Conservation (phyloP, 2,888 invertebrate species). For the Rhingia campestris region DNA sequence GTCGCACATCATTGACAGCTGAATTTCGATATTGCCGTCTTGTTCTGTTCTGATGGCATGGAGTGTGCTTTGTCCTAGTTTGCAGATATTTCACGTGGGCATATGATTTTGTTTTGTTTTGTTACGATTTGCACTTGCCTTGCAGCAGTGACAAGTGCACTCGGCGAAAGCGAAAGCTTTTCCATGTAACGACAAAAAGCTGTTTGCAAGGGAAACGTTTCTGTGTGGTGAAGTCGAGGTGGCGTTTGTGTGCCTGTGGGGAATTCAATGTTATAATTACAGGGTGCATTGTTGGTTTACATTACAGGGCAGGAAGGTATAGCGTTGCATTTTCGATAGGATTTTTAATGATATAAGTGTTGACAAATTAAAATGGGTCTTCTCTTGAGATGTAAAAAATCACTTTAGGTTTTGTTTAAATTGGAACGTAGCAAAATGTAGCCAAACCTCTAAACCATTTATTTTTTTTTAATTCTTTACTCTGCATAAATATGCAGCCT, state of each 20-base stretch:
- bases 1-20: constrained; percentile 32
- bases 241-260: constrained; percentile 17
- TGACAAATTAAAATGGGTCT: too few relatives aligned
- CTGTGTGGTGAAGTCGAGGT: constrained; percentile 17
- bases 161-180: constrained; percentile 22
- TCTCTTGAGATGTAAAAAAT: too few relatives aligned
- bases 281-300: neutral
- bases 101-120: constrained; percentile 42
- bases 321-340: too few relatives aligned
- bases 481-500: too few relatives aligned
- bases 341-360: too few relatives aligned
- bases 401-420: too few relatives aligned
- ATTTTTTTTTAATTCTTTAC: too few relatives aligned
- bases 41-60: neutral
- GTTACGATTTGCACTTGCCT: neutral
- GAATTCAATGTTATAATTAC: neutral
- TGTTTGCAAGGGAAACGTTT: neutral
- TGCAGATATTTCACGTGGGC: constrained; percentile 44
- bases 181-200: constrained; percentile 6
- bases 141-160: constrained; percentile 2
- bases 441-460: too few relatives aligned
- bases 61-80: constrained; percentile 21
- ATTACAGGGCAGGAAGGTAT: too few relatives aligned
- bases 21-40: constrained; percentile 2
- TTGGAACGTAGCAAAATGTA: too few relatives aligned